A percentile compares a stretch with the other conserved stretches of the same genome.
Evolutionary conservation across 2,888 invertebrate genomes (phyloP).

Genomic region (Pachliopta kotzebuea): DNA sequence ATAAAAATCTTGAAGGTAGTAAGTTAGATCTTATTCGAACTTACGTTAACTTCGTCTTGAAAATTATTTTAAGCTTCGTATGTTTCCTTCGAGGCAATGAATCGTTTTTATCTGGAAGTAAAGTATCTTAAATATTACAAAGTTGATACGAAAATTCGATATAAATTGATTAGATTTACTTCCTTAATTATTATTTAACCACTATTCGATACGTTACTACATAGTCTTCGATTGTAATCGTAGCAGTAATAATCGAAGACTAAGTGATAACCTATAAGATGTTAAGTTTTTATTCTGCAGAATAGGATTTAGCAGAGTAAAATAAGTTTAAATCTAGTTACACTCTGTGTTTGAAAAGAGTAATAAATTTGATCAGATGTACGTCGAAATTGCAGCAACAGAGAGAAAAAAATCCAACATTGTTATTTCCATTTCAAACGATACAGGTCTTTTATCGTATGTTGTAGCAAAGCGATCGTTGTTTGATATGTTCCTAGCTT

Average conservation of each 20-base stretch:
- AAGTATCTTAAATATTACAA: too few relatives aligned
- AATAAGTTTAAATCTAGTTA: constrained; percentile 1
- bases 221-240: neutral
- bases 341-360: constrained; percentile 6
- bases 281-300: neutral
- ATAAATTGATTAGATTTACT: neutral
- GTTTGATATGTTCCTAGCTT: constrained; percentile 73
- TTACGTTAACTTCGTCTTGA: too few relatives aligned
- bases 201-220: neutral
- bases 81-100: too few relatives aligned
- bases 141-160: neutral
- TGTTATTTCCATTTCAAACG: constrained; percentile 65
- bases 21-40: too few relatives aligned
- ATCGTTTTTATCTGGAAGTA: too few relatives aligned
- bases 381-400: constrained; percentile 41
- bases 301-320: neutral
- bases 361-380: constrained; percentile 45
- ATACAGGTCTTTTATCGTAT: constrained; percentile 67
- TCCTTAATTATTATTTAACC: too few relatives aligned
- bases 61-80: too few relatives aligned
- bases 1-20: too few relatives aligned
- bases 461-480: constrained; percentile 52
- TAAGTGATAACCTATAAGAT: neutral
- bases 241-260: neutral
- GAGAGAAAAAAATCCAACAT: constrained; percentile 47